These are phyloP conservation scores for Microplitis manilae DNA, from an alignment of 2,888 invertebrate species.

Conservation along the genomic window DNA sequence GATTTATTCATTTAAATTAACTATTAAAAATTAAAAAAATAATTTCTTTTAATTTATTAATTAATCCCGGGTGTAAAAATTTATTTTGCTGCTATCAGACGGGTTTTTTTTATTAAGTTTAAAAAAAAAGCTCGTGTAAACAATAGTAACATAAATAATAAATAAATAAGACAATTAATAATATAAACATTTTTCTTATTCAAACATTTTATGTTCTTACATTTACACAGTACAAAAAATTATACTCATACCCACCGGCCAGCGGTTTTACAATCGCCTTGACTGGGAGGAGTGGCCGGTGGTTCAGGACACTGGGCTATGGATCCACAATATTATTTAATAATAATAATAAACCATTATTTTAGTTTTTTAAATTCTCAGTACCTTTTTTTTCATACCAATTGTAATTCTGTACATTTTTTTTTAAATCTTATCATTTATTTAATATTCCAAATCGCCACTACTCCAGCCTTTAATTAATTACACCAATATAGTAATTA, in stretches of 20 bases:
- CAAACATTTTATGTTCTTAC: conserved; percentile 82
- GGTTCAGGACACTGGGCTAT: conserved; percentile 55
- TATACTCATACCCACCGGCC: conserved; percentile 73
- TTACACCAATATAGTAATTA: neutral
- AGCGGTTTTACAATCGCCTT: conserved; percentile 68
- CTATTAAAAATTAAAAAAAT: no score
- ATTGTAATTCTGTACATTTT: neutral
- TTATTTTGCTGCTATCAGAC: no score
- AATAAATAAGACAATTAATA: conserved; percentile 57
- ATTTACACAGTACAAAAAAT: conserved; percentile 90
- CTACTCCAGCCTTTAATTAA: neutral
- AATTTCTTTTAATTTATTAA: no score
- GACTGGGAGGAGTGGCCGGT: conserved; percentile 63
- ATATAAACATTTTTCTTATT: conserved; percentile 75
- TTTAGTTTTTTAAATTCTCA: neutral
- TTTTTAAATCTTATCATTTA: neutral
- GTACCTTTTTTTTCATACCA: neutral
- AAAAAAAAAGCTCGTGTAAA: neutral
- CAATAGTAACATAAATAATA: conserved; percentile 21
- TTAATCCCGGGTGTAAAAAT: no score
- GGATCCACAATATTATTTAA: conserved; percentile 38
- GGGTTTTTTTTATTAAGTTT: no score
- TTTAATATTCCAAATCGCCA: neutral
- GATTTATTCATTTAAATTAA: no score
- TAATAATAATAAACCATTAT: conserved; percentile 4